Conservation (phyloP, 2,888 invertebrate species). For the Caenorhabditis sinica region DNA sequence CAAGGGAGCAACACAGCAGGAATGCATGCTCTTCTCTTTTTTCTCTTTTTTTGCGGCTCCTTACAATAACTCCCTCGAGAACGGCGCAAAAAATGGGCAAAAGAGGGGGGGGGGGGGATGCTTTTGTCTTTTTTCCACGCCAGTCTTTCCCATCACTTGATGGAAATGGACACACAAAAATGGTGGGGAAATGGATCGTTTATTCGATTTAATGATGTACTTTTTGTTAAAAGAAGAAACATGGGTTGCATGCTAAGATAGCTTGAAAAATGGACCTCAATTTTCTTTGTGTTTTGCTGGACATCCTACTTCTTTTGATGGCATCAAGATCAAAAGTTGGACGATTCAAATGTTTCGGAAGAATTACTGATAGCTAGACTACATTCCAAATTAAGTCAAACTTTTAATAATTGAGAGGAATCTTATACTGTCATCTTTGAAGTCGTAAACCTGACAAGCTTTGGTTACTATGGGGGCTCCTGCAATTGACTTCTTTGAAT, state of each 20-base stretch:
- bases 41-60: conserved; percentile 17
- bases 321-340: not conserved
- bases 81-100: conserved; percentile 44
- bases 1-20: conserved; percentile 12
- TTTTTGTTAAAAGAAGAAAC: conserved; percentile 30
- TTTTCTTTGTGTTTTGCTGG: conserved; percentile 1
- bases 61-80: conserved; percentile 62
- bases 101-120: conserved; percentile 3
- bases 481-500: no score
- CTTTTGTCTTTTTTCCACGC: conserved; percentile 34
- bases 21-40: conserved; percentile 36
- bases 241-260: conserved; percentile 17
- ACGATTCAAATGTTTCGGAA: not conserved
- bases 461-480: no score
- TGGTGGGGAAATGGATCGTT: conserved; percentile 5
- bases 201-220: conserved; percentile 50
- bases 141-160: conserved; percentile 24
- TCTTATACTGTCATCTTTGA: no score
- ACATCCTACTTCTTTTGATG: not conserved
- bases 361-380: not conserved
- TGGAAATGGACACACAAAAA: conserved; percentile 24
- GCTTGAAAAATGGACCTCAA: not conserved
- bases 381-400: no score
- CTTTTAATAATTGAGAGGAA: no score
- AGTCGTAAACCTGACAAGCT: no score